phyloP scores from a whole-genome alignment of 35 echinoderm and acorn worm species.

The Lytechinus variegatus region DNA sequence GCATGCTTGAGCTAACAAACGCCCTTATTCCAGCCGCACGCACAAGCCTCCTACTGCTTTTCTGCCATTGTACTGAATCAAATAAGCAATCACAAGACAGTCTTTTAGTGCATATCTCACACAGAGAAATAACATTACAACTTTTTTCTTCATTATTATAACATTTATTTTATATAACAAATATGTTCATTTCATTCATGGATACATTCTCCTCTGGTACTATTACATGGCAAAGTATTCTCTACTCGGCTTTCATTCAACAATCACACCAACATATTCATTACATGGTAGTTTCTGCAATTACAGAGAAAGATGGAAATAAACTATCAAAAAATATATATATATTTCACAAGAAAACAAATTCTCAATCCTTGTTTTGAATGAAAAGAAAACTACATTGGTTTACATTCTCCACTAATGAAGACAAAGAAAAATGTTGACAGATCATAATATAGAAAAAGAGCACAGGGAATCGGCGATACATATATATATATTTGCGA shows the following conservation, averaged over 20 bases:
- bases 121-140: not conserved
- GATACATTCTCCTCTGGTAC: not conserved
- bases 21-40: too few species aligned
- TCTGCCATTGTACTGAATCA: not conserved
- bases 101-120: not conserved
- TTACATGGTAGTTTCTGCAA: not conserved
- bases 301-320: not conserved
- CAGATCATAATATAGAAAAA: not conserved
- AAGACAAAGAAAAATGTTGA: not conserved
- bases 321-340: constrained; percentile 15
- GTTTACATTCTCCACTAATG: not conserved
- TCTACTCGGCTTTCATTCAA: not conserved
- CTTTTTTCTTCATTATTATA: not conserved
- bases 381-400: not conserved
- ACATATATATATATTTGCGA: not conserved
- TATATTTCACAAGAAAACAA: not conserved
- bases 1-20: too few species aligned
- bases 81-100: not conserved
- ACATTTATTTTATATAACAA: constrained; percentile 8
- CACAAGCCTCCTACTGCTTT: too few species aligned
- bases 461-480: too few species aligned
- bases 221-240: not conserved
- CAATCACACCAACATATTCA: constrained; percentile 10
- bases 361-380: not conserved
- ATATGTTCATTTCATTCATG: not conserved